phyloP scores from a whole-genome alignment of 2,113 vertebrate species.

The Dinomys branickii region DNA sequence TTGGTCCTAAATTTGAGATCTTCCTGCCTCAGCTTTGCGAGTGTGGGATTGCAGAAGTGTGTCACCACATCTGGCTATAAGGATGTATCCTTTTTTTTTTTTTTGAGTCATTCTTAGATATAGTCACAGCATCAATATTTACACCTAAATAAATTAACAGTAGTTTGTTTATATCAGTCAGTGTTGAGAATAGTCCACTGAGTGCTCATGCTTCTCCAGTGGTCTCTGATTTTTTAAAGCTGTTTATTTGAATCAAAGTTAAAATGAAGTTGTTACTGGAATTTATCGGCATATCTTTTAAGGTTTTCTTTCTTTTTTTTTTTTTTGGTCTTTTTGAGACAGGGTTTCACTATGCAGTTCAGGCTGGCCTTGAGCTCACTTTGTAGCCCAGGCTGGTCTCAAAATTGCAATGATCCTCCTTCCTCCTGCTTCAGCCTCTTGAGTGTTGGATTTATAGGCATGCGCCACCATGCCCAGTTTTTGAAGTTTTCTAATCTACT shows the following conservation, averaged over 20 bases:
- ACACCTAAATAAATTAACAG: slow-evolving; percentile 35
- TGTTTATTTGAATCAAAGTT: slow-evolving; percentile 46
- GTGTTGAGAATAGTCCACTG: background rate
- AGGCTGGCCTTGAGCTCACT: too few relatives aligned
- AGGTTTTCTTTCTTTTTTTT: background rate
- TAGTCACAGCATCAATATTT: background rate
- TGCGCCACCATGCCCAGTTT: background rate
- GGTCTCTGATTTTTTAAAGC: slow-evolving; percentile 26
- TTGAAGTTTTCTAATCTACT: slow-evolving; percentile 2
- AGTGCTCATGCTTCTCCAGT: slow-evolving; percentile 11
- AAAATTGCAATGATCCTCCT: too few relatives aligned
- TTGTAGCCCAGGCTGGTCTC: too few relatives aligned
- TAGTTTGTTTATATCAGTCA: slow-evolving; percentile 28
- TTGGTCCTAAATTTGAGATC: background rate
- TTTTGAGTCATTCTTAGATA: background rate
- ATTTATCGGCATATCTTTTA: slow-evolving; percentile 9
- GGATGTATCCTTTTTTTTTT: background rate
- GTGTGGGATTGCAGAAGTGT: background rate
- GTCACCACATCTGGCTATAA: background rate
- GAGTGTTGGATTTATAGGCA: too few relatives aligned
- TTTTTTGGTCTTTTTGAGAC: too few relatives aligned
- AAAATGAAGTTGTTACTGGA: background rate
- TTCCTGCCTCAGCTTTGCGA: background rate
- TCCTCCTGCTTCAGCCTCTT: too few relatives aligned
- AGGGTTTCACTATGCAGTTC: too few relatives aligned